These are phyloP conservation scores for Scortum barcoo DNA, from an alignment of 2,113 vertebrate species.

Conservation along the genomic window DNA sequence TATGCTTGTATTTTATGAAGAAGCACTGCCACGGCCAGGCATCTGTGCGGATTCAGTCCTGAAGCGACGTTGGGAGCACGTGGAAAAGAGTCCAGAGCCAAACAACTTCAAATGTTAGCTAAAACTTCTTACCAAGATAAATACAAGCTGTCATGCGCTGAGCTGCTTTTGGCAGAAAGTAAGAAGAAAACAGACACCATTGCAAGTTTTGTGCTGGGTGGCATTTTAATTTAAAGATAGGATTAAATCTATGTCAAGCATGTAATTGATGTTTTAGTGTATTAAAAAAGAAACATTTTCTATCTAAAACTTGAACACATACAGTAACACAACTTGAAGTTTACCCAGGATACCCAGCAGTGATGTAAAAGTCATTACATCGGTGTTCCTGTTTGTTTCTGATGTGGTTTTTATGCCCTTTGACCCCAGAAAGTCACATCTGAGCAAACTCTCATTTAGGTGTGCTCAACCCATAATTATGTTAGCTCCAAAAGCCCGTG, in stretches of 20 bases:
- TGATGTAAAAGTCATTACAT: background rate
- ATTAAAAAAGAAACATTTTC: background rate
- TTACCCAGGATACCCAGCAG: background rate
- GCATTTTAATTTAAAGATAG: background rate
- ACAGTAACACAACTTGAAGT: background rate
- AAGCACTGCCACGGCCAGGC: background rate
- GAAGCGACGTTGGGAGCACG: slow-evolving; percentile 14
- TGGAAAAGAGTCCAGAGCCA: slow-evolving; percentile 12
- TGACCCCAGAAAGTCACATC: background rate
- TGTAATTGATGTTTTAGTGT: background rate
- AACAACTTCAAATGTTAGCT: slow-evolving; percentile 31
- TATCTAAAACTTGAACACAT: background rate
- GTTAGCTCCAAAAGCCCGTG: background rate
- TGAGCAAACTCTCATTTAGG: background rate
- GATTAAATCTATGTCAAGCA: slow-evolving; percentile 1
- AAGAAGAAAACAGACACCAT: too few species aligned
- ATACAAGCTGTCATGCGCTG: slow-evolving; percentile 37
- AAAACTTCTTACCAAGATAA: slow-evolving; percentile 35
- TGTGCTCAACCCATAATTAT: background rate
- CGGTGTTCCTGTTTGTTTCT: background rate
- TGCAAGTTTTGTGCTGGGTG: background rate
- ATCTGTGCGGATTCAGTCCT: slow-evolving; percentile 26
- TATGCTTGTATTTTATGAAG: slow-evolving; percentile 44
- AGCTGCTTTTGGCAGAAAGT: slow-evolving; percentile 34
- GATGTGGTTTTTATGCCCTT: background rate